A percentile compares a stretch with the other conserved stretches of the same genome.
Conservation (phyloP, 1,140 invertebrate species). For the Euura saliciscinereae region DNA sequence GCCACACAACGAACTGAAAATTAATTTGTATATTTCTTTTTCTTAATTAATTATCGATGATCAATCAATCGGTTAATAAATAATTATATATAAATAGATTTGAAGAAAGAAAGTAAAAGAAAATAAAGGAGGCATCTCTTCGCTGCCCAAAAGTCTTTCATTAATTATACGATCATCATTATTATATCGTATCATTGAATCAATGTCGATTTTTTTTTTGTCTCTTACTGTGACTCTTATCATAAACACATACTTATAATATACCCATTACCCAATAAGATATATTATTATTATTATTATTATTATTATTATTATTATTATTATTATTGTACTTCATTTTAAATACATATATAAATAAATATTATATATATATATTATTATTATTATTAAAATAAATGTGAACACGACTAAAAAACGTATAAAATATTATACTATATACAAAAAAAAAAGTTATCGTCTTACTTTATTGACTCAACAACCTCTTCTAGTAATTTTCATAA, state of each 20-base stretch:
- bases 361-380: neutral
- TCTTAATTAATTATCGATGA: too few relatives aligned
- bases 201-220: too few relatives aligned
- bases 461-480: too few relatives aligned
- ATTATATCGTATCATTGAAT: neutral
- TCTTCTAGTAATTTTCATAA: too few relatives aligned
- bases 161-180: conserved; percentile 46
- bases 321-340: conserved; percentile 60
- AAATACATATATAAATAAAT: neutral
- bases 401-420: too few relatives aligned
- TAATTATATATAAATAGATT: neutral
- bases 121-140: conserved; percentile 50
- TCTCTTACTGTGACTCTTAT: neutral
- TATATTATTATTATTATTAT: neutral
- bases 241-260: neutral
- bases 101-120: neutral
- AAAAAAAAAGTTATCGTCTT: too few relatives aligned
- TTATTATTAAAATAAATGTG: too few relatives aligned
- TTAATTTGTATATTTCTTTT: too few relatives aligned
- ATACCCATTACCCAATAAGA: too few relatives aligned
- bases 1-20: too few relatives aligned
- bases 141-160: conserved; percentile 62
- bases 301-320: conserved; percentile 25
- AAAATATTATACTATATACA: too few relatives aligned
- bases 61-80: neutral